phyloP scores from a whole-genome alignment of 2,797 vertebrate genomes.

The Phoebastria nigripes region DNA sequence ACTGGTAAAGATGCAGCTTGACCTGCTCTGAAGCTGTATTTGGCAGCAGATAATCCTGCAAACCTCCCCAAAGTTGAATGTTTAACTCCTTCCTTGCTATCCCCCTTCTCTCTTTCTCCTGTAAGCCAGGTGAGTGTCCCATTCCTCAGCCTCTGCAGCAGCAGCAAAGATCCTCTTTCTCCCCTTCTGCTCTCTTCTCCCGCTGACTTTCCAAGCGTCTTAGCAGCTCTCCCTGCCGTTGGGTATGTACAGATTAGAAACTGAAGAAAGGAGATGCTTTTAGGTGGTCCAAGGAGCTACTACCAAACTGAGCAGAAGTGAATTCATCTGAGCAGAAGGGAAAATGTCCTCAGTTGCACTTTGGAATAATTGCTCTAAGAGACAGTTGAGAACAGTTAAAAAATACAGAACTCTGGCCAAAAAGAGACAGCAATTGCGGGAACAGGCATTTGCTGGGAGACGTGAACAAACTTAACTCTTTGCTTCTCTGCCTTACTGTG shows the following conservation, averaged over 20 bases:
- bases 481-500: neutral
- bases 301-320: neutral
- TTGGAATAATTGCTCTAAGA: constrained; percentile 9
- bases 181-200: neutral
- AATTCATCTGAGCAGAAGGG: constrained; percentile 43
- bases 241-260: neutral
- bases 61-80: neutral
- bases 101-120: neutral
- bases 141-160: neutral
- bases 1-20: neutral
- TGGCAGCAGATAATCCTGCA: neutral
- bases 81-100: neutral
- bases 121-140: neutral
- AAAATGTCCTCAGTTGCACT: constrained; percentile 38
- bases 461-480: neutral
- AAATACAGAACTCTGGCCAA: constrained; percentile 39
- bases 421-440: constrained; percentile 3
- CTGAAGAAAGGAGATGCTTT: neutral
- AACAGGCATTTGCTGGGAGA: neutral
- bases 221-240: neutral
- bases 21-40: neutral
- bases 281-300: neutral
- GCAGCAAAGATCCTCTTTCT: neutral
- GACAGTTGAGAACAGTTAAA: constrained; percentile 33
- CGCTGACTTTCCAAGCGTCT: neutral